phyloP scores from a whole-genome alignment of 2,888 invertebrate genomes.

The Julus scandinavius region DNA sequence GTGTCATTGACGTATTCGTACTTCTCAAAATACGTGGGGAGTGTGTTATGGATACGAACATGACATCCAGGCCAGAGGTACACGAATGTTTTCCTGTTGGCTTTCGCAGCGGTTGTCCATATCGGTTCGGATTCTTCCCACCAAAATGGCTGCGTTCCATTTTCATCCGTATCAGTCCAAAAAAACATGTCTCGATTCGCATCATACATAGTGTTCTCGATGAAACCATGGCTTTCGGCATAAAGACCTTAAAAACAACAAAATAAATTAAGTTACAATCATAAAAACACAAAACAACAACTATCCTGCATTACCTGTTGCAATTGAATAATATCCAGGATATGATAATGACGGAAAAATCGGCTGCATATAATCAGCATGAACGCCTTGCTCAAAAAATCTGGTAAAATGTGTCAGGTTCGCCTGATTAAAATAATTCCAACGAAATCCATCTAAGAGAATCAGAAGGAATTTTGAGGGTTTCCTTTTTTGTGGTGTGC shows the following conservation, averaged over 20 bases:
- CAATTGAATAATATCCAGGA: slow-evolving; percentile 52
- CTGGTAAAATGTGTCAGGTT: slow-evolving; percentile 42
- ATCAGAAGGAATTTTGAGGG: slow-evolving; percentile 47
- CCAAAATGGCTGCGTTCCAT: slow-evolving; percentile 60
- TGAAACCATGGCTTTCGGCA: slow-evolving; percentile 64
- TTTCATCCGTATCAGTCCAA: slow-evolving; percentile 59
- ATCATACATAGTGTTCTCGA: slow-evolving; percentile 66
- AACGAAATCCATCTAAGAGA: slow-evolving; percentile 53
- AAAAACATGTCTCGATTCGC: slow-evolving; percentile 60
- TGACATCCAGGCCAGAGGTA: slow-evolving; percentile 61
- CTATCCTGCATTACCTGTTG: slow-evolving; percentile 43
- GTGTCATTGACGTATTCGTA: slow-evolving; percentile 52
- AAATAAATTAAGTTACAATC: no score
- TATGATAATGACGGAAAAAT: slow-evolving; percentile 51
- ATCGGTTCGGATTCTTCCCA: slow-evolving; percentile 60
- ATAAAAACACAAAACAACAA: not conserved
- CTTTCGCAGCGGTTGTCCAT: slow-evolving; percentile 60
- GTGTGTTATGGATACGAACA: slow-evolving; percentile 57
- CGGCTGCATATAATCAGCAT: slow-evolving; percentile 52
- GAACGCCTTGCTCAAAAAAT: slow-evolving; percentile 45
- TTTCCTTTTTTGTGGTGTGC: not conserved
- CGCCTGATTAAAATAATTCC: slow-evolving; percentile 52
- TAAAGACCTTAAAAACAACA: slow-evolving; percentile 60
- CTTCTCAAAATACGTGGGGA: slow-evolving; percentile 57
- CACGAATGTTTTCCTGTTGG: slow-evolving; percentile 59